Percentiles rank a stretch among this genome's conserved stretches.
Conservation (phyloP, 2,888 invertebrate genomes). For the Anoncus sp. region DNA sequence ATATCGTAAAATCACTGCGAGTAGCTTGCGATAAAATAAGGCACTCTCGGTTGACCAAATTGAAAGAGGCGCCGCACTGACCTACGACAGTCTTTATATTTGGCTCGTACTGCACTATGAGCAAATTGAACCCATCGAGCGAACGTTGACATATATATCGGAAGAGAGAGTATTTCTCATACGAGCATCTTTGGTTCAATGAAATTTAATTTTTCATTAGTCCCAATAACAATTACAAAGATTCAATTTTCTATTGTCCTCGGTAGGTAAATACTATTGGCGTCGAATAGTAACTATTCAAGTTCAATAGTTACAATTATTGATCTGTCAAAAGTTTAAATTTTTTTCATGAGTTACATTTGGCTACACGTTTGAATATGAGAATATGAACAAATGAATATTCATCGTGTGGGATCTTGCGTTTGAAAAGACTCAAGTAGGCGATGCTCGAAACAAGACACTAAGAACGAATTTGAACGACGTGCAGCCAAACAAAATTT, state of each 20-base stretch:
- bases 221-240: too few relatives aligned
- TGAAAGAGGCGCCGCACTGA: background rate
- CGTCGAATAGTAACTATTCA: too few relatives aligned
- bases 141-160: background rate
- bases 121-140: background rate
- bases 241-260: too few relatives aligned
- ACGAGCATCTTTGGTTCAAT: background rate
- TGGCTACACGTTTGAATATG: background rate
- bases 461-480: slow-evolving; percentile 55
- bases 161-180: background rate
- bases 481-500: slow-evolving; percentile 65
- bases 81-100: slow-evolving; percentile 65
- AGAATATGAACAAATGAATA: slow-evolving; percentile 25
- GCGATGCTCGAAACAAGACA: slow-evolving; percentile 73
- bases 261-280: too few relatives aligned
- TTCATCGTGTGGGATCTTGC: background rate
- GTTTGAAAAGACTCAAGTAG: slow-evolving; percentile 68
- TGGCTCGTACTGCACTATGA: slow-evolving; percentile 65
- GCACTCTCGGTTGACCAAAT: slow-evolving; percentile 6
- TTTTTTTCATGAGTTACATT: too few relatives aligned
- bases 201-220: background rate
- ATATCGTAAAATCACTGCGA: background rate
- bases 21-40: background rate
- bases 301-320: too few relatives aligned
- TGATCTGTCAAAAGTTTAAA: too few relatives aligned